Conservation (phyloP, 2,888 invertebrate genomes). For the Habrosyne pyritoides region DNA sequence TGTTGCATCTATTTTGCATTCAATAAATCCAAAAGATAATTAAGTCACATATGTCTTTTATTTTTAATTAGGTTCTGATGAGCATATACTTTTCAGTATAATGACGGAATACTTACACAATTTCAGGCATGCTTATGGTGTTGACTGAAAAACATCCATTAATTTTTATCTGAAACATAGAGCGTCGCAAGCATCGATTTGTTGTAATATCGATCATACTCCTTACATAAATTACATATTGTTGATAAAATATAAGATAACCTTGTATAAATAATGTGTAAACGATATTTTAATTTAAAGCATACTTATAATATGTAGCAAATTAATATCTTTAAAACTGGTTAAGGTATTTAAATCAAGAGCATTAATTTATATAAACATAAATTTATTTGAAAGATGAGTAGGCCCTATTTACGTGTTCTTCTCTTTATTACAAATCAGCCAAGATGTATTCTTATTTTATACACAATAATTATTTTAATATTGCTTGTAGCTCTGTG, state of each 20-base stretch:
- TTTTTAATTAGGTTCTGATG: conserved; percentile 3
- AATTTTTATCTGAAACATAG: conserved; percentile 15
- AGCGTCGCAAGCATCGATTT: conserved; percentile 3
- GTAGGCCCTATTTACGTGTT: conserved; percentile 52
- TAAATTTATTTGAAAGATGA: conserved; percentile 67
- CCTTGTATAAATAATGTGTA: too few species aligned
- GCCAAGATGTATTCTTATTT: conserved; percentile 24
- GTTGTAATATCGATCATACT: neutral
- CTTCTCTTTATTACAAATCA: conserved; percentile 47
- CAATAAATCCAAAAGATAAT: conserved; percentile 58
- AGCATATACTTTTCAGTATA: conserved; percentile 12
- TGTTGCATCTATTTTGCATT: conserved; percentile 68
- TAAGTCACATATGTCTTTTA: conserved; percentile 27
- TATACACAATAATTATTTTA: conserved; percentile 18
- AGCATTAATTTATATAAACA: conserved; percentile 58
- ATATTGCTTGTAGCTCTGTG: conserved; percentile 19
- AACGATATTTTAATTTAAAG: neutral
- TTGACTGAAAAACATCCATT: conserved; percentile 49
- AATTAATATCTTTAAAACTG: conserved; percentile 21
- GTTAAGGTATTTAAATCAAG: conserved; percentile 45
- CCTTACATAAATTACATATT: neutral
- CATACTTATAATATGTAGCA: neutral
- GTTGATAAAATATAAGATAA: neutral
- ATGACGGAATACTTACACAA: conserved; percentile 28
- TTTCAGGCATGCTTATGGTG: conserved; percentile 9